Base-by-base conservation (phyloP, 53 echinoderm and acorn worm genomes). In the Astropecten irregularis region DNA sequence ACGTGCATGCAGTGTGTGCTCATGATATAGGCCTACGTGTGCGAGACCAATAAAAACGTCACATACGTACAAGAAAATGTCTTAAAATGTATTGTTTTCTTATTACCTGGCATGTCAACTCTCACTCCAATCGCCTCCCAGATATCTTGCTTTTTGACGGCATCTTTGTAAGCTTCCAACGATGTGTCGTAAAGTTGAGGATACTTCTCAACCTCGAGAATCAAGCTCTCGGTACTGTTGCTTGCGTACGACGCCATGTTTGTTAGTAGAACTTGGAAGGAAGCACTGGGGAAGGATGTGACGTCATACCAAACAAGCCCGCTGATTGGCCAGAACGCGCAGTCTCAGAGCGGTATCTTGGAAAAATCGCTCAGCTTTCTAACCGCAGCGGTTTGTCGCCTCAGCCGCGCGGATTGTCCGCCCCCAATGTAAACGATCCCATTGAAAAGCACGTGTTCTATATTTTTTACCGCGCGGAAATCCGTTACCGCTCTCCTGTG, bases 71-170 rank as follows among this genome's bases (percentile, higher is more conserved):
- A 52, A 52, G 52, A n/a, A 9, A 52, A 9, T 52, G 11, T 3
- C 19, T n/a, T 9, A 27, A 58, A 58, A 58, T 58, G 58, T 20
- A 23, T 58, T 6, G 4, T 58, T 58, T 58, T 58, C 58, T 58
- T 58, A 4, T 58, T 64, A 64, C 64, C 64, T 64, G 64, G 36
- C 64, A 64, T 64, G 64, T 64, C 36, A 3, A 64, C 64, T 64
- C 64, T 64, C 34, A 4, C 64, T 37, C 64, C 36, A 8, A 42
- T 42, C 4, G 64, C 34, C 64, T 64, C 64, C 64, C 64, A 64
- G 16, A 64, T 64, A 19, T 64, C 64, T 37, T 37, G 64, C 15
- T 64, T 64, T 37, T 64, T 33, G 64, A 37, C 18, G 3, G 64
- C 19, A 64, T 64, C 37, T 19, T 64, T 64, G 36, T 64, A 64